Evolutionary conservation across 2,797 vertebrate genomes (phyloP), one percentile per base, ranked within the genome.

Genomic region (Microctenopoma steveboyesi): DNA sequence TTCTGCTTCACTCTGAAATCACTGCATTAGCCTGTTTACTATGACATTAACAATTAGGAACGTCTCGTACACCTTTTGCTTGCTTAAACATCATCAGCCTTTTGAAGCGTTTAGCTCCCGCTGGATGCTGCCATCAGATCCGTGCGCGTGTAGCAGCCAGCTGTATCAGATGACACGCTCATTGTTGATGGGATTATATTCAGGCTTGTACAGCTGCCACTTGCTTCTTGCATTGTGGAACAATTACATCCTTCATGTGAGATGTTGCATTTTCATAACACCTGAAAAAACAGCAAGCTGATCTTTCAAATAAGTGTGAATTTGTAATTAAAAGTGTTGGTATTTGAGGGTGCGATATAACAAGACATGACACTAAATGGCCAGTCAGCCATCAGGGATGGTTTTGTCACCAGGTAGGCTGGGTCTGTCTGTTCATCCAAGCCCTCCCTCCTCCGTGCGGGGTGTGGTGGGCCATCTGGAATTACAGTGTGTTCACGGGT

Each of bases 91-190:
- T 39, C 30, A 4, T 65, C 45, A 59, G 40, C 74, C 76, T 64
- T 59, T 63, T 47, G 65, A 50, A 0, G 27, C 76, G 85, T 82
- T 85, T 84, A 22, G 63, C 59, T 55, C 47, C 9, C 1, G 4
- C 30, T 43, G 46, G 16, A 54, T 30, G 30, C 6, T 49, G 62
- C 67, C 64, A 4, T 73, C 69, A 51, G 58, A 54, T 39, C 50
- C 25, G 50, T n/a, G 58, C 40, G 16, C 49, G 62, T 53, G 28
- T 22, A 42, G 11, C 58, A 47, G 43, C 79, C 27, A 50, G 69
- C 72, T 59, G 72, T 76, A 89, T 93, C 88, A 53, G 63, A 78
- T 92, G 85, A 89, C 90, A 61, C 9, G 49, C 14, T 71, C 76
- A 60, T 88, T 89, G 88, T 86, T 70, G 8, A 51, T 14, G 47